phyloP scores from a whole-genome alignment of 2,113 vertebrate genomes.

The Hylia prasina region DNA sequence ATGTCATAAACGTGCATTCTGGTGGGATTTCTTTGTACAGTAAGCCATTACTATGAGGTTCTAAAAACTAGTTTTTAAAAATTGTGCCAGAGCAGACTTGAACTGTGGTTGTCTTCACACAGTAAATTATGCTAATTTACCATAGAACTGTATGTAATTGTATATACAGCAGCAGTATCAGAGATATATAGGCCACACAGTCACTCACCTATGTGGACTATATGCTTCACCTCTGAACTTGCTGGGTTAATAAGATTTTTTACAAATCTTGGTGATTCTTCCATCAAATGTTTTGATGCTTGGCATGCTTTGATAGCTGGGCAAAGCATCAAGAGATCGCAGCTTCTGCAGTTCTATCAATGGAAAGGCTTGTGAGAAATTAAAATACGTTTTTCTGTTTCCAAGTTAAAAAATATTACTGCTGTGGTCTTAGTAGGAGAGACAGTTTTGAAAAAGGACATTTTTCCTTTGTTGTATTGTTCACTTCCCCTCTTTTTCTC shows the following conservation, averaged over 20 bases:
- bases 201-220: accelerated
- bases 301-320: neutral
- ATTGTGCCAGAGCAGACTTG: neutral
- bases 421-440: neutral
- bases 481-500: neutral
- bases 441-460: neutral
- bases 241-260: neutral
- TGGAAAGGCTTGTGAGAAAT: neutral
- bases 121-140: neutral
- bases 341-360: neutral
- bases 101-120: neutral
- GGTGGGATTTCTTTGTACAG: neutral
- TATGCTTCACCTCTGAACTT: neutral
- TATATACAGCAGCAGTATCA: neutral
- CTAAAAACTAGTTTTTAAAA: neutral
- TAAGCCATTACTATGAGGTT: neutral
- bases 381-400: neutral
- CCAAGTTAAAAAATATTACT: neutral
- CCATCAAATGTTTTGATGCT: neutral
- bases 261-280: neutral
- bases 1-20: neutral
- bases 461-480: neutral
- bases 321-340: neutral
- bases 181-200: neutral
- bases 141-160: neutral